phyloP scores from a whole-genome alignment of 2,888 invertebrate species.

The Agrotis ipsilon region DNA sequence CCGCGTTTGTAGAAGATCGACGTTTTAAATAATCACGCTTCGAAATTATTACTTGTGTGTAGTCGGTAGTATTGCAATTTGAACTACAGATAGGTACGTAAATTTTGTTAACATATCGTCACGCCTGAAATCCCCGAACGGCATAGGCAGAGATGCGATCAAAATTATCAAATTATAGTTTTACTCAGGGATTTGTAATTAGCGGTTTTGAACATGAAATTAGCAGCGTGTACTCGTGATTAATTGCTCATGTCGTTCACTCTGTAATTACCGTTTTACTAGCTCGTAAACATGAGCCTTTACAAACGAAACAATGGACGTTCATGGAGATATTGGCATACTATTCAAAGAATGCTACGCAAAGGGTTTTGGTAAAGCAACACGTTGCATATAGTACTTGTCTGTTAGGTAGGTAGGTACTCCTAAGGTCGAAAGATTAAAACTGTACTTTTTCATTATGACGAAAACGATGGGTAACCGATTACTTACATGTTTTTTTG shows the following conservation, averaged over 20 bases:
- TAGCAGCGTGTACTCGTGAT: background rate
- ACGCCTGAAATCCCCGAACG: slow-evolving; percentile 31
- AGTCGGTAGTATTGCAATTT: slow-evolving; percentile 57
- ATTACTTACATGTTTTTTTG: no score
- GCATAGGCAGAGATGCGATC: slow-evolving; percentile 30
- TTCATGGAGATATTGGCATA: background rate
- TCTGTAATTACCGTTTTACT: slow-evolving; percentile 7
- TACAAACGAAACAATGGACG: background rate
- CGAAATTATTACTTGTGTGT: slow-evolving; percentile 59
- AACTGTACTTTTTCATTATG: no score
- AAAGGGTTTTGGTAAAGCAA: background rate
- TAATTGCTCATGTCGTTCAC: slow-evolving; percentile 19
- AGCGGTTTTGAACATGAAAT: background rate
- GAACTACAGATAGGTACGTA: slow-evolving; percentile 27
- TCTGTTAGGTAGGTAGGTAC: no score
- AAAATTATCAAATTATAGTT: slow-evolving; percentile 8
- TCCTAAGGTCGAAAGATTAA: no score
- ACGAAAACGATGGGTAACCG: no score
- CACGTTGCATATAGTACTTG: no score
- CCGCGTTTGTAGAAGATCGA: slow-evolving; percentile 58
- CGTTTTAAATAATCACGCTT: slow-evolving; percentile 71
- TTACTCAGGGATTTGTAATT: slow-evolving; percentile 26
- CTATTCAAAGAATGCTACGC: background rate
- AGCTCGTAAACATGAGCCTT: background rate
- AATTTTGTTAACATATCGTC: slow-evolving; percentile 28